Percentiles rank a stretch among this genome's conserved stretches.
Evolutionary conservation across 2,113 vertebrate species (phyloP).

Genomic region (Mastomys coucha): DNA sequence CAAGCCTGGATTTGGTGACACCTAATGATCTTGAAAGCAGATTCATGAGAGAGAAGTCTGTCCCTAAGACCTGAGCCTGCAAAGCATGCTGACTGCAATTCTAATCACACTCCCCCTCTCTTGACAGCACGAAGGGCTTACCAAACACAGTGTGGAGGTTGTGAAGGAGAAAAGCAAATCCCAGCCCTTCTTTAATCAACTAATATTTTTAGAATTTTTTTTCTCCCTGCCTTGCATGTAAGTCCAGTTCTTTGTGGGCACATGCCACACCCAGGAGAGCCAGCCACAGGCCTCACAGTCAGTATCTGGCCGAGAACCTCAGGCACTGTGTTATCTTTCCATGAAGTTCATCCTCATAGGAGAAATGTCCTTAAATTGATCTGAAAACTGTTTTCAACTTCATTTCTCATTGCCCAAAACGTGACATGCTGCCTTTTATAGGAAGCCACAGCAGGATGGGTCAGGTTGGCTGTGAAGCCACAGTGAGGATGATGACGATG

Average conservation of each 20-base stretch:
- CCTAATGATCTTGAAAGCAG: neutral
- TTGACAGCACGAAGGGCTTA: neutral
- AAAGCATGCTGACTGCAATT: neutral
- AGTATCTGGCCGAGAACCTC: neutral
- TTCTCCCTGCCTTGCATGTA: neutral
- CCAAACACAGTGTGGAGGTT: neutral
- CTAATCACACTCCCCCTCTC: neutral
- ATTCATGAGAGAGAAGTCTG: neutral
- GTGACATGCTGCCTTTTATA: neutral
- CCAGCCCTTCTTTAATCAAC: neutral
- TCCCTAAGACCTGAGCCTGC: neutral
- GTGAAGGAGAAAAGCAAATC: neutral
- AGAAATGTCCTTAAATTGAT: neutral
- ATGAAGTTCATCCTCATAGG: neutral
- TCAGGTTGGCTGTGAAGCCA: neutral
- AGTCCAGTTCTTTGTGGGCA: neutral
- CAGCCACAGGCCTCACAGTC: neutral
- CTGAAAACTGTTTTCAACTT: neutral
- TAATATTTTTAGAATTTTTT: neutral
- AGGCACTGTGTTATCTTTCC: neutral
- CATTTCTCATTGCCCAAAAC: neutral
- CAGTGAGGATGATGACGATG: too few species aligned
- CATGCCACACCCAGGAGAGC: neutral
- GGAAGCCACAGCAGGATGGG: neutral
- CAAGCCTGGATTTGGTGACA: conserved; percentile 7